A percentile compares a stretch with the other conserved stretches of the same genome.
Evolutionary conservation across 2,797 vertebrate genomes (phyloP).

Genomic region (Pseudocheirus occidentalis): DNA sequence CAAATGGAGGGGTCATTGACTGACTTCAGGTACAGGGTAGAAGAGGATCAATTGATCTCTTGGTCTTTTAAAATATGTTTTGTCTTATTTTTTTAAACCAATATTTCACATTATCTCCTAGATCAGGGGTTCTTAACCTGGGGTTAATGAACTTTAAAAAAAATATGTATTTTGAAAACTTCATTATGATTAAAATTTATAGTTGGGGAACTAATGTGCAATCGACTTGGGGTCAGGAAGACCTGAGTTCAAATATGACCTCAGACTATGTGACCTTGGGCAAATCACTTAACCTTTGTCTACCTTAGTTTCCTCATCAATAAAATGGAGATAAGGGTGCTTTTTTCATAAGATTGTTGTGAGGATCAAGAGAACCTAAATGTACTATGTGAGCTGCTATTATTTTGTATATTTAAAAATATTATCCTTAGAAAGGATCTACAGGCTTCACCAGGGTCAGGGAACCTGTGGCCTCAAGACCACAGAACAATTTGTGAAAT

Average conservation of each 20-base stretch:
- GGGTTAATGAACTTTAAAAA: neutral
- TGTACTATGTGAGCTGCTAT: neutral
- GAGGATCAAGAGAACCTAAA: neutral
- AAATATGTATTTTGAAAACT: neutral
- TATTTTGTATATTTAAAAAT: neutral
- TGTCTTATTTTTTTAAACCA: neutral
- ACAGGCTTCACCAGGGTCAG: neutral
- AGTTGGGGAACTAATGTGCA: neutral
- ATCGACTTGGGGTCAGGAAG: neutral
- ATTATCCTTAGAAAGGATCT: neutral
- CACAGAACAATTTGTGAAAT: no score
- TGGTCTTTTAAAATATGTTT: neutral
- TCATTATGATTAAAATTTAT: neutral
- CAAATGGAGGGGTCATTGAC: neutral
- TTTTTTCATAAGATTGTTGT: neutral
- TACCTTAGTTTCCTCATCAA: neutral
- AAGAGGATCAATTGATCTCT: neutral
- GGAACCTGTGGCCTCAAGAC: no score
- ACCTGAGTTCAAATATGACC: neutral
- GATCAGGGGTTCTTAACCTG: neutral
- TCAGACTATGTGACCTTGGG: neutral
- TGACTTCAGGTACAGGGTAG: neutral
- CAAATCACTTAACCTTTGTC: neutral
- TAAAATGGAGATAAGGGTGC: neutral
- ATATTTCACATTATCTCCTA: neutral